Conservation (phyloP, 1,140 invertebrate species). For the Thaumetopoea pityocampa region DNA sequence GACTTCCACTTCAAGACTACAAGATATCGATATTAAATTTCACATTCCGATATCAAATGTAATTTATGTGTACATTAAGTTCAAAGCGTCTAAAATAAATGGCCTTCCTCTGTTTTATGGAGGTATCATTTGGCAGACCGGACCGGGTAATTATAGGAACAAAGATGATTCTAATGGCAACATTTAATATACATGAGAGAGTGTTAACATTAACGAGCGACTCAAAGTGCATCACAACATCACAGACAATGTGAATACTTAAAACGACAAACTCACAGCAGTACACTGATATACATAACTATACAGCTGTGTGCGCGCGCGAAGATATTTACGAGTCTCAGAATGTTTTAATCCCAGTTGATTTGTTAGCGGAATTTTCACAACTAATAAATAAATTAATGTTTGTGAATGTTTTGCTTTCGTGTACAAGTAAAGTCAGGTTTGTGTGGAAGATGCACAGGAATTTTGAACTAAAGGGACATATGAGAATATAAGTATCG, state of each 20-base stretch:
- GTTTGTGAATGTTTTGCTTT: conserved; percentile 8
- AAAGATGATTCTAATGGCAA: conserved; percentile 13
- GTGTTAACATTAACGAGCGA: conserved; percentile 15
- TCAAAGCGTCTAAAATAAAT: too few species aligned
- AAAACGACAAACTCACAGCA: conserved; percentile 11
- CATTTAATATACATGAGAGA: conserved; percentile 6
- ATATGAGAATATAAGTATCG: too few species aligned
- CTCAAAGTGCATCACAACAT: conserved; percentile 25
- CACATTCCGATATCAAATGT: too few species aligned
- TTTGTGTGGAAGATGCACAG: conserved; percentile 7
- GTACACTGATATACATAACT: conserved; percentile 9
- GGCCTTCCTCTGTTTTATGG: too few species aligned
- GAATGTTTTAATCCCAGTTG: conserved; percentile 13
- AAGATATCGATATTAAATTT: too few species aligned
- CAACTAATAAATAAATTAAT: conserved; percentile 10
- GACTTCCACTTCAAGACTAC: too few species aligned
- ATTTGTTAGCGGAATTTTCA: conserved; percentile 15
- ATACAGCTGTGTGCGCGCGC: conserved; percentile 1
- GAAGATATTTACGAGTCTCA: conserved; percentile 19
- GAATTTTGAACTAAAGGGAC: not conserved
- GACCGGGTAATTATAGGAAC: conserved; percentile 1
- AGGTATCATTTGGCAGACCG: not conserved
- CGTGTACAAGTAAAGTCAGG: conserved; percentile 7
- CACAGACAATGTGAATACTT: conserved; percentile 14
- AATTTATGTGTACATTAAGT: too few species aligned